Conservation (phyloP, 2,113 vertebrate genomes). For the Calidris pygmaea region DNA sequence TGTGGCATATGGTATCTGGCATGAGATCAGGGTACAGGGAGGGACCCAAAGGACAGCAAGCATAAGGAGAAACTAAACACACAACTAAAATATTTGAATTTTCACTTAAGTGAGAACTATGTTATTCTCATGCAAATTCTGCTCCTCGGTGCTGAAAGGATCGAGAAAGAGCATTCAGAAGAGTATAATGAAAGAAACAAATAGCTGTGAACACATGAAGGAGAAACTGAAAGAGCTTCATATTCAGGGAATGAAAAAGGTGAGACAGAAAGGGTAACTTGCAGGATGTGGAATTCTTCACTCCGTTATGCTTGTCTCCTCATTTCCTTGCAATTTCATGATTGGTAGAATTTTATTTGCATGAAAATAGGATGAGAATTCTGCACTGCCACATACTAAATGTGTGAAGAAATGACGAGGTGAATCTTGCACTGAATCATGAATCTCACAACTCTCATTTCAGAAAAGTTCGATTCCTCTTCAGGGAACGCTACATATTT, state of each 20-base stretch:
- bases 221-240: slow-evolving; percentile 39
- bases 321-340: slow-evolving; percentile 56
- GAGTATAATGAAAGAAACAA: slow-evolving; percentile 58
- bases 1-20: not conserved
- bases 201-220: slow-evolving; percentile 55
- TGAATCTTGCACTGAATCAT: not conserved
- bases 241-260: slow-evolving; percentile 47
- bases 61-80: not conserved
- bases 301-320: slow-evolving; percentile 58
- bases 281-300: slow-evolving; percentile 50
- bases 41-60: not conserved
- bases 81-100: slow-evolving; percentile 35
- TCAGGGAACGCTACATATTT: not conserved
- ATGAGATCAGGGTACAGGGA: not conserved
- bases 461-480: not conserved
- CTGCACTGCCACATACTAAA: not conserved
- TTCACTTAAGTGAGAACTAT: slow-evolving; percentile 25
- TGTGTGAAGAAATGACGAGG: slow-evolving; percentile 18
- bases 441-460: not conserved
- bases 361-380: slow-evolving; percentile 57
- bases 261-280: slow-evolving; percentile 47
- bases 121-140: slow-evolving; percentile 59
- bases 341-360: slow-evolving; percentile 61
- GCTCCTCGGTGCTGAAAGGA: slow-evolving; percentile 43
- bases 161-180: slow-evolving; percentile 42